Percentiles rank a stretch among this genome's conserved stretches.
phyloP scores from a whole-genome alignment of 2,888 invertebrate species.

The Mesoligia furuncula region DNA sequence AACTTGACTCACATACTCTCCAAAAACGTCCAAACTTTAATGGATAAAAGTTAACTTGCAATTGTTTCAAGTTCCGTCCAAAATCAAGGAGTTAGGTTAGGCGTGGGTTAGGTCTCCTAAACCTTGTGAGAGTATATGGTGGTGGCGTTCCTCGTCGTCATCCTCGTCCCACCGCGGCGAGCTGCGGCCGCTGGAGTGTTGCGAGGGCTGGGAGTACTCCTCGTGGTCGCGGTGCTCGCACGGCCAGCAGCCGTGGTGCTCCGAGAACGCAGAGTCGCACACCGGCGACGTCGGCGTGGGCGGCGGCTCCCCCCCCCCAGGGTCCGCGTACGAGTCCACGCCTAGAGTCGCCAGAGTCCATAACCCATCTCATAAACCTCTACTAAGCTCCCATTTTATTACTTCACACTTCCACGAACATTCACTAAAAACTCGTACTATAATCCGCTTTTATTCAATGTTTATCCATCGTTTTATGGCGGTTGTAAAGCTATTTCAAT shows the following conservation, averaged over 20 bases:
- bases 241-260: slow-evolving; percentile 88
- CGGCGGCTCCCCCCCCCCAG: slow-evolving; percentile 87
- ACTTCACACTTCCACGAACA: slow-evolving; percentile 44
- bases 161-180: slow-evolving; percentile 88
- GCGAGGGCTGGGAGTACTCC: slow-evolving; percentile 84
- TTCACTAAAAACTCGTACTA: slow-evolving; percentile 46
- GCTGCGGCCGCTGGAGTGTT: slow-evolving; percentile 86
- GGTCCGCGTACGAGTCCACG: slow-evolving; percentile 87
- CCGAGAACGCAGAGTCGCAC: slow-evolving; percentile 88
- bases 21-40: slow-evolving; percentile 57
- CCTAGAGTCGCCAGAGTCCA: slow-evolving; percentile 76
- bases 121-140: slow-evolving; percentile 87
- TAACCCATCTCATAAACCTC: slow-evolving; percentile 64
- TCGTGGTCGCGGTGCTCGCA: slow-evolving; percentile 85
- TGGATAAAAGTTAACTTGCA: slow-evolving; percentile 42
- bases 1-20: slow-evolving; percentile 77
- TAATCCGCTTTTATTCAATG: slow-evolving; percentile 49
- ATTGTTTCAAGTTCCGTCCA: slow-evolving; percentile 67
- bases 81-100: slow-evolving; percentile 65
- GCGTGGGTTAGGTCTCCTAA: slow-evolving; percentile 76
- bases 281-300: slow-evolving; percentile 88
- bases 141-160: slow-evolving; percentile 84
- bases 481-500: slow-evolving; percentile 71
- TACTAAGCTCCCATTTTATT: slow-evolving; percentile 34
- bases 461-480: slow-evolving; percentile 54